phyloP scores from a whole-genome alignment of 2,888 invertebrate genomes.

The Ichneumon xanthorius region DNA sequence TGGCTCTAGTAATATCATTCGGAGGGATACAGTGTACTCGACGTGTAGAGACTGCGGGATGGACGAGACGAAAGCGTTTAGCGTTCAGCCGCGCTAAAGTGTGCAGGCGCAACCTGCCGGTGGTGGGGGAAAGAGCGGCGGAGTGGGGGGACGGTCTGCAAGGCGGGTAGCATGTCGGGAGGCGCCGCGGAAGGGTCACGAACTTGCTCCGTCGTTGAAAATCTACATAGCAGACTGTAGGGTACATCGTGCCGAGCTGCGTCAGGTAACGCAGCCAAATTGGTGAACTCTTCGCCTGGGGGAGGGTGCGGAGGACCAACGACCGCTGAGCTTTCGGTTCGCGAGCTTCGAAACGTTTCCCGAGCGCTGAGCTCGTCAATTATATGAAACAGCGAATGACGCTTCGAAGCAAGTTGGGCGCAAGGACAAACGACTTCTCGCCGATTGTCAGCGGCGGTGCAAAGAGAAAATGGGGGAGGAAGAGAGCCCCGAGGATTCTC shows the following conservation, averaged over 20 bases:
- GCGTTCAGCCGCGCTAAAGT: constrained; percentile 33
- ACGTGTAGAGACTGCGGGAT: not conserved
- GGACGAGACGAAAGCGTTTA: constrained; percentile 33
- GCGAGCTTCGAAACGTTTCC: not conserved
- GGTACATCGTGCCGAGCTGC: not conserved
- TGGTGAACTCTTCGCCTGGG: not conserved
- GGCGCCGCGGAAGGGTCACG: constrained; percentile 9
- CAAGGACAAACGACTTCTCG: not conserved
- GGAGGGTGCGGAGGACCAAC: not conserved
- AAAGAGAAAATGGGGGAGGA: not conserved
- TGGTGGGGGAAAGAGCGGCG: not conserved
- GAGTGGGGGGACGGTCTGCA: not conserved
- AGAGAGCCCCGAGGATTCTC: constrained; percentile 4
- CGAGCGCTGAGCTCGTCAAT: not conserved
- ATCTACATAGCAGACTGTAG: constrained; percentile 21
- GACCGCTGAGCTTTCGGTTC: not conserved
- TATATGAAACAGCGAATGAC: not conserved
- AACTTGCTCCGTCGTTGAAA: constrained; percentile 18
- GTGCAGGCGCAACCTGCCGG: not conserved
- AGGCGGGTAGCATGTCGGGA: not conserved
- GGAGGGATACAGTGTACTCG: not conserved
- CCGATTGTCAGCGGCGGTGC: not conserved
- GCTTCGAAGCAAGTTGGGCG: constrained; percentile 24
- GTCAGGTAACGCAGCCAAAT: not conserved
- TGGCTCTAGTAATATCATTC: constrained; percentile 25